phyloP scores from a whole-genome alignment of 2,113 vertebrate genomes.

The Neolamprologus sp. region DNA sequence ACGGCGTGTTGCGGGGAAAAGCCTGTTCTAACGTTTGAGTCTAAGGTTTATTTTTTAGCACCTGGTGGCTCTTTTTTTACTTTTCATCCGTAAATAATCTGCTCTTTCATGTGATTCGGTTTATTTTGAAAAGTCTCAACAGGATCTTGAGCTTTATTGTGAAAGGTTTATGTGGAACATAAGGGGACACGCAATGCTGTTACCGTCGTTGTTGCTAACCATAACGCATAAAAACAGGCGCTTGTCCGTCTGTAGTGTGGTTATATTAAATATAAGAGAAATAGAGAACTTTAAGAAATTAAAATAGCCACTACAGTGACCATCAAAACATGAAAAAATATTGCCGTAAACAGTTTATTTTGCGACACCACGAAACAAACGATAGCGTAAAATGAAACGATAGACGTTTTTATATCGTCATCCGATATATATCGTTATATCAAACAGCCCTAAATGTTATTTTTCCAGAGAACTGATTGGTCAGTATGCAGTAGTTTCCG shows the following conservation, averaged over 20 bases:
- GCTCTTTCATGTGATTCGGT: rapidly evolving
- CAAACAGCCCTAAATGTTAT: not conserved
- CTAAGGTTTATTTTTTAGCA: too few species aligned
- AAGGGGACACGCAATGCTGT: rapidly evolving
- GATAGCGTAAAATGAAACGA: rapidly evolving
- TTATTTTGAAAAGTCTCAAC: too few species aligned
- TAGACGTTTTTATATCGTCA: not conserved
- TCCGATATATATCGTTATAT: not conserved
- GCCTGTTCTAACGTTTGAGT: too few species aligned
- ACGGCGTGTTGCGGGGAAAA: too few species aligned
- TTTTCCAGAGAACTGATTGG: not conserved
- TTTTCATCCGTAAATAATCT: too few species aligned
- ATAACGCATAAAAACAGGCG: rapidly evolving
- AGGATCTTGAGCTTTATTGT: not conserved
- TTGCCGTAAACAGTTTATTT: not conserved
- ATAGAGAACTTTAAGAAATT: not conserved
- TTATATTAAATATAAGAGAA: not conserved
- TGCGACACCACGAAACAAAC: not conserved
- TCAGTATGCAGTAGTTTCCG: not conserved
- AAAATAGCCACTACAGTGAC: rapidly evolving
- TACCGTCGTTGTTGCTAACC: rapidly evolving
- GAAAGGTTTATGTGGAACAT: not conserved
- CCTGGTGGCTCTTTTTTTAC: rapidly evolving
- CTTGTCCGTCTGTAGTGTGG: rapidly evolving
- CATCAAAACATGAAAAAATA: rapidly evolving